Evolutionary conservation across 1,140 invertebrate genomes (phyloP).

Genomic region (Sitodiplosis mosellana): DNA sequence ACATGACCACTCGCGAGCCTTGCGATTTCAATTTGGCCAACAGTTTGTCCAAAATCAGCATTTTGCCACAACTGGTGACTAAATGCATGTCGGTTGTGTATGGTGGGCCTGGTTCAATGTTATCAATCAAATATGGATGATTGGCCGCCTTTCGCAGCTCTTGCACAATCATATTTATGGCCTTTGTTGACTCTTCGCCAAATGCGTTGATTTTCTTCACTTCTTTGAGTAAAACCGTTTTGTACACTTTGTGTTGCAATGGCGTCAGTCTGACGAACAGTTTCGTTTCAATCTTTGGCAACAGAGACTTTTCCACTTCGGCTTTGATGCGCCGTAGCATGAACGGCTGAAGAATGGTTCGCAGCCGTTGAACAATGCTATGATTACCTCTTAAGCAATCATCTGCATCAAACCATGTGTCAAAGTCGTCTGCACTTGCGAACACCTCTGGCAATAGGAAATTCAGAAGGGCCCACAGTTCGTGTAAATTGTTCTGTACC

Average conservation of each 20-base stretch:
- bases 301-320: slow-evolving; percentile 60
- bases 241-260: slow-evolving; percentile 97
- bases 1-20: slow-evolving; percentile 72
- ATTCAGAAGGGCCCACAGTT: slow-evolving; percentile 92
- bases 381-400: slow-evolving; percentile 67
- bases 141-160: slow-evolving; percentile 85
- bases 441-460: slow-evolving; percentile 91
- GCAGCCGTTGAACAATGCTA: slow-evolving; percentile 72
- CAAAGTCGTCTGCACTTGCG: slow-evolving; percentile 74
- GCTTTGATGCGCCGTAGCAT: slow-evolving; percentile 77
- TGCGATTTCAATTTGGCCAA: slow-evolving; percentile 87
- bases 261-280: slow-evolving; percentile 82
- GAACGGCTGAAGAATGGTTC: slow-evolving; percentile 82
- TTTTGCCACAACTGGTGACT: slow-evolving; percentile 80
- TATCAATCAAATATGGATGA: slow-evolving; percentile 80
- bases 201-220: slow-evolving; percentile 28
- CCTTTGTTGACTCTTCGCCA: slow-evolving; percentile 69
- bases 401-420: slow-evolving; percentile 83
- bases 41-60: slow-evolving; percentile 79
- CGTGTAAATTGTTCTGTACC: slow-evolving; percentile 86
- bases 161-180: slow-evolving; percentile 32
- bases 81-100: slow-evolving; percentile 38
- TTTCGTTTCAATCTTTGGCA: slow-evolving; percentile 44
- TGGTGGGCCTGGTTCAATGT: slow-evolving; percentile 30
- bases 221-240: slow-evolving; percentile 59